Conservation (phyloP, 2,113 vertebrate species). For the Amphiprion ocellaris region DNA sequence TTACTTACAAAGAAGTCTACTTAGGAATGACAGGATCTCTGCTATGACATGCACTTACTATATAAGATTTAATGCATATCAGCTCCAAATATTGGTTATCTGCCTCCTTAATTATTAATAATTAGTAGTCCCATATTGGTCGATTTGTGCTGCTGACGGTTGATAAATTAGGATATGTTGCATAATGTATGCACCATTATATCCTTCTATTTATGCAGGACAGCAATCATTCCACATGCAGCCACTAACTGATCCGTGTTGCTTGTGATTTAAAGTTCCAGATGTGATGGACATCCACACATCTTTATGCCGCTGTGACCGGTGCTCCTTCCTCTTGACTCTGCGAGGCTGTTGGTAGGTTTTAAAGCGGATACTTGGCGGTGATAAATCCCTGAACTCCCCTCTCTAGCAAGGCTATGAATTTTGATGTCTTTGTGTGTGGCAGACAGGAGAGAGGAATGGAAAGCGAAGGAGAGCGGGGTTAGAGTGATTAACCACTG, state of each 20-base stretch:
- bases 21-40: no score
- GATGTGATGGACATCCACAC: constrained; percentile 9
- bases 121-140: no score
- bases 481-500: constrained; percentile 88
- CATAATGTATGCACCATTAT: no score
- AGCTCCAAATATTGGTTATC: no score
- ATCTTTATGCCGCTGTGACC: constrained; percentile 30
- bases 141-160: no score
- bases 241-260: constrained; percentile 23
- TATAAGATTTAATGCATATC: no score
- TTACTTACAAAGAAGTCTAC: no score
- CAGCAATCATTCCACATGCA: constrained; percentile 18
- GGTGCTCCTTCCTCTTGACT: constrained; percentile 65
- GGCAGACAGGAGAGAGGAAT: constrained; percentile 73
- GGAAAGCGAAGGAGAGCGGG: constrained; percentile 76
- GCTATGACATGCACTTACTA: no score
- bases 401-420: constrained; percentile 82
- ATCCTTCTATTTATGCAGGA: background rate
- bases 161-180: no score
- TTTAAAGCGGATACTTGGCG: constrained; percentile 76
- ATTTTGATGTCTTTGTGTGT: constrained; percentile 88
- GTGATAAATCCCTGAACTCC: constrained; percentile 75
- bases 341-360: constrained; percentile 44
- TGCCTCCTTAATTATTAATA: no score
- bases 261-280: constrained; percentile 19